Conservation (phyloP, 2,797 vertebrate genomes). For the Acanthurus tractus region DNA sequence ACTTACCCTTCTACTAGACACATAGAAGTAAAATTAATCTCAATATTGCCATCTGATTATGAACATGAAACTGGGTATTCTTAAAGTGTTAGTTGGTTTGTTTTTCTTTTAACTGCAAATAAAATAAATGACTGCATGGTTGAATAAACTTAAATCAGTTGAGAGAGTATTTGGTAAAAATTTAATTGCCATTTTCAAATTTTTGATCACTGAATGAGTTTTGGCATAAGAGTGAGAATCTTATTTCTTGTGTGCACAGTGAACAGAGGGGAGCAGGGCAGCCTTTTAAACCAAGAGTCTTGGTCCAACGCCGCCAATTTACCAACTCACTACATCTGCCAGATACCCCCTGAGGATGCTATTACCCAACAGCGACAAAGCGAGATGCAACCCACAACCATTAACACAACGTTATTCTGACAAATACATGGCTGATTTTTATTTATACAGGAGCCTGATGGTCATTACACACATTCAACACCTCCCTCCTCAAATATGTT, state of each 20-base stretch:
- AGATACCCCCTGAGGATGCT: background rate
- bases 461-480: background rate
- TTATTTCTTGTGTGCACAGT: slow-evolving; percentile 7
- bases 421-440: background rate
- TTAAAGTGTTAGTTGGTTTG: background rate
- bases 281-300: slow-evolving; percentile 4
- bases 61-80: background rate
- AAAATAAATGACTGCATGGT: background rate
- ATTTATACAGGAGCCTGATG: slow-evolving; percentile 1
- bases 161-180: background rate
- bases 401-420: background rate
- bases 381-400: background rate
- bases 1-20: slow-evolving; percentile 7
- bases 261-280: background rate
- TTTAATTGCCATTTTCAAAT: background rate
- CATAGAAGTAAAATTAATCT: slow-evolving; percentile 9
- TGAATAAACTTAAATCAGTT: background rate
- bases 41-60: background rate
- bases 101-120: background rate
- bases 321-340: slow-evolving; percentile 17
- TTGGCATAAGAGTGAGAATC: slow-evolving; percentile 1
- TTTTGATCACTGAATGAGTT: slow-evolving; percentile 2
- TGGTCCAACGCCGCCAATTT: slow-evolving; percentile 24
- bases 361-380: slow-evolving; percentile 14
- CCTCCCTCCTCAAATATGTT: background rate